Evolutionary conservation across 1,140 invertebrate species (phyloP).

Genomic region (Drosophila miranda): DNA sequence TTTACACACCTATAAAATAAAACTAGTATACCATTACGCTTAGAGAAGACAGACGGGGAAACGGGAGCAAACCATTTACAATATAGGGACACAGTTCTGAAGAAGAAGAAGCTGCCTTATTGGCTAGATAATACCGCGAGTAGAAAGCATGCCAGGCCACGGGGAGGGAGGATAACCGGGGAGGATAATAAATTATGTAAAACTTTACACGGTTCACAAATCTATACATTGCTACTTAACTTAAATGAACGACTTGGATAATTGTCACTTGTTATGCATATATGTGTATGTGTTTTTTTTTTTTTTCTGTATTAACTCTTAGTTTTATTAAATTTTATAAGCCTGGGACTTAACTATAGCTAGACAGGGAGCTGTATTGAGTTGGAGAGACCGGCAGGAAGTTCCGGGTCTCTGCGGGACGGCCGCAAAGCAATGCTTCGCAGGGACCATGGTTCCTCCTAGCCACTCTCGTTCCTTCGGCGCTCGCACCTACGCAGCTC

Average conservation of each 20-base stretch:
- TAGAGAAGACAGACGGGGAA: conserved; percentile 21
- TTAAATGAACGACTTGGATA: conserved; percentile 40
- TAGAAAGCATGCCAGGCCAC: conserved; percentile 24
- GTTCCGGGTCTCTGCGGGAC: too few species aligned
- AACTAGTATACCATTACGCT: conserved; percentile 11
- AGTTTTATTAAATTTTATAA: too few species aligned
- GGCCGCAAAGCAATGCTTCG: too few species aligned
- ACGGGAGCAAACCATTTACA: conserved; percentile 67
- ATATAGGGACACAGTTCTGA: conserved; percentile 1
- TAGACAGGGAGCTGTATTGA: too few species aligned
- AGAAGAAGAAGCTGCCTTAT: conserved; percentile 32
- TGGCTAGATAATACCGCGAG: conserved; percentile 37
- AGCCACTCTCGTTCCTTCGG: too few species aligned
- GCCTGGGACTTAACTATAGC: too few species aligned
- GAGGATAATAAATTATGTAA: conserved; percentile 33
- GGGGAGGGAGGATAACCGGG: neutral
- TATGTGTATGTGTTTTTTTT: too few species aligned
- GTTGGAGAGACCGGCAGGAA: too few species aligned
- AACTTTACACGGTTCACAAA: conserved; percentile 46
- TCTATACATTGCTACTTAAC: conserved; percentile 60
- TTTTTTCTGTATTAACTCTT: too few species aligned
- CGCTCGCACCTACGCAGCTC: too few species aligned
- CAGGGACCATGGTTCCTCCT: too few species aligned
- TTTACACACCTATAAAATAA: conserved; percentile 50
- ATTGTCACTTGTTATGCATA: conserved; percentile 60